Evolutionary conservation across 2,113 vertebrate species (phyloP), one percentile per base, ranked within the genome.

Genomic region (Neolamprologus longior): DNA sequence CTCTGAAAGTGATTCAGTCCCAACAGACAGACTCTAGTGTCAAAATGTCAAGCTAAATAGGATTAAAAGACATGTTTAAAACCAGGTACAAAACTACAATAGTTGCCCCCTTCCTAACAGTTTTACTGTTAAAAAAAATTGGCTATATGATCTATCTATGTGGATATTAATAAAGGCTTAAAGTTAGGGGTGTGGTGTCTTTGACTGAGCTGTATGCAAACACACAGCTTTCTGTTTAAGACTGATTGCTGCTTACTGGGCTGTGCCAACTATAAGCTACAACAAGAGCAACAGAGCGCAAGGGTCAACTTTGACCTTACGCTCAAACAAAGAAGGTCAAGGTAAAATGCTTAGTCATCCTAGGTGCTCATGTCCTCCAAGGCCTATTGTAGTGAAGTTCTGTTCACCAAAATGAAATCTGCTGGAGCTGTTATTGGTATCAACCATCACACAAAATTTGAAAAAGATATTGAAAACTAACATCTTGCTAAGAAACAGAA

Each of bases 211-310:
- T 4, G 7, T 9, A 40, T 71, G 12, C 35, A 71, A 40, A 71
- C 63, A 71, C 63, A 71, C 3, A 42, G 3, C 66, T 42, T 63
- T 86, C 1, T n/a, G 24, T 7, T 76, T 47, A 31, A 3, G 52
- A 12, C 0, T 0, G 3, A n/a, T 42, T 7, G 3, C 28, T 31
- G 12, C 37, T 31, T 89, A 55, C 58, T 47, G 47, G 4, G 24
- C 42, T 45, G 26, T 17, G 8, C 12, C 21, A 42, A 26, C 90
- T 26, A 9, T 21, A 55, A 14, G 42, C 79, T n/a, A 37, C 31
- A 35, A 35, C 31, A 66, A 66, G 61, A 35, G 31, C 61, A n/a
- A 66, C 17, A n/a, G 61, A 66, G 61, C 0, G 0, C 0, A 66
- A 66, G 6, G 4, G 61, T 37, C 31, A 66, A 66, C 61, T n/a